Evolutionary conservation across 2,888 invertebrate genomes (phyloP), one percentile per base, ranked within the genome.

Genomic region (Corythucha ciliata): DNA sequence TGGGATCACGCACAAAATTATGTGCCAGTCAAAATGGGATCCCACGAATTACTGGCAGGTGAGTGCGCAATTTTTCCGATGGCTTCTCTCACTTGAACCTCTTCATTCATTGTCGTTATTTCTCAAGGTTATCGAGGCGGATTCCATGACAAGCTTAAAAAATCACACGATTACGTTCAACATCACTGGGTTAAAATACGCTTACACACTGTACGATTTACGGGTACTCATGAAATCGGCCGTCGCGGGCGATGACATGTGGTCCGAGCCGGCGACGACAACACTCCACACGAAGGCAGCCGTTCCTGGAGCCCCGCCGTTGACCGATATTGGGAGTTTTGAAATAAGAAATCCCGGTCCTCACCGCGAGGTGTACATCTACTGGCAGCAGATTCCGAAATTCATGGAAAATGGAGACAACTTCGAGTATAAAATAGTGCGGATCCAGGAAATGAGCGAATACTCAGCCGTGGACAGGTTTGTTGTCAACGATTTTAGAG

Each of bases 341-440:
- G 78, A 83, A 65, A 70, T 69, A 57, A 62, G 67, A 14, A 73
- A 67, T 61, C 67, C 69, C 32, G 55, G 57, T 6, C 29, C 42
- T 6, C 47, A 54, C 16, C 72, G 81, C 57, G 74, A 78, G 48
- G 71, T 86, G 34, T 78, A 78, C 65, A 70, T 89, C 20, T 89
- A 87, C 66, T 90, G 89, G 88, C 79, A 83, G 64, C 76, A 80
- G 57, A 74, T 89, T 45, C 75, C 77, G 18, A 73, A 74, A 37
- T 74, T 75, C 63, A 73, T 80, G 59, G 75, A 81, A 61, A 86
- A 86, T 63, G 89, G 87, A 18, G 76, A 77, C 5, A 74, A 81
- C 63, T 86, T 89, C 63, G 72, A 72, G 2, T 89, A 89, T 64
- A 70, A 72, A 58, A 47, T 55, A 8, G 20, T 34, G 20, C 32